These are phyloP conservation scores for Noctua janthina DNA, from an alignment of 2,888 invertebrate genomes.

Conservation along the genomic window DNA sequence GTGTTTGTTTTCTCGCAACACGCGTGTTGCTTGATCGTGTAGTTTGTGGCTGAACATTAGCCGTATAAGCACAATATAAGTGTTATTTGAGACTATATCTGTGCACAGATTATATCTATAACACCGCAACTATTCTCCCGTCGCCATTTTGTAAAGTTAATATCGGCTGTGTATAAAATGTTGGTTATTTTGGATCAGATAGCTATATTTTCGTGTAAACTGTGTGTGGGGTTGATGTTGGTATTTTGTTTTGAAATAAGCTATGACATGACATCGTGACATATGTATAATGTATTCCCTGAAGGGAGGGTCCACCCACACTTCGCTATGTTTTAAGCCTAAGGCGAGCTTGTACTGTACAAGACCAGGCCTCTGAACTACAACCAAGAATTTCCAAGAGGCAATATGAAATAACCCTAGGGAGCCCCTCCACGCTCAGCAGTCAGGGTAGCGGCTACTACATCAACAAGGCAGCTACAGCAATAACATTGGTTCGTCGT, in stretches of 20 bases:
- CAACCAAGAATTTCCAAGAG: not conserved
- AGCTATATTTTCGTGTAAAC: constrained; percentile 6
- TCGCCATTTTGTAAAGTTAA: constrained; percentile 36
- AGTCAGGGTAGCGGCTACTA: not conserved
- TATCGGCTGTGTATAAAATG: constrained; percentile 19
- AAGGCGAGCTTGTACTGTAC: not conserved
- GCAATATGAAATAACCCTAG: not conserved
- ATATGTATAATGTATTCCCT: not conserved
- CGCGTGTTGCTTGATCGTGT: not conserved
- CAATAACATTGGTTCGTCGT: not conserved
- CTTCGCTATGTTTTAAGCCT: not conserved
- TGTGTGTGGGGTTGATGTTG: not conserved
- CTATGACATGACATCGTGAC: not conserved
- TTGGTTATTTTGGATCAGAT: constrained; percentile 34
- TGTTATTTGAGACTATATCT: constrained; percentile 40
- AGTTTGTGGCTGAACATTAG: not conserved
- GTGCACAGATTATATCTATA: constrained; percentile 44
- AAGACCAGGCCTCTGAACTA: not conserved
- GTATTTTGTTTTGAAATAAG: constrained; percentile 32
- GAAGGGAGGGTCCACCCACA: not conserved
- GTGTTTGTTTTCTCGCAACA: not conserved
- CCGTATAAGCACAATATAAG: constrained; percentile 28
- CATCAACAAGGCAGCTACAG: too few species aligned
- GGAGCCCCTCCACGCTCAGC: not conserved
- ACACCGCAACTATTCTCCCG: constrained; percentile 55